Base-by-base conservation (phyloP, 2,113 vertebrate species). In the Phrynocephalus versicolor region DNA sequence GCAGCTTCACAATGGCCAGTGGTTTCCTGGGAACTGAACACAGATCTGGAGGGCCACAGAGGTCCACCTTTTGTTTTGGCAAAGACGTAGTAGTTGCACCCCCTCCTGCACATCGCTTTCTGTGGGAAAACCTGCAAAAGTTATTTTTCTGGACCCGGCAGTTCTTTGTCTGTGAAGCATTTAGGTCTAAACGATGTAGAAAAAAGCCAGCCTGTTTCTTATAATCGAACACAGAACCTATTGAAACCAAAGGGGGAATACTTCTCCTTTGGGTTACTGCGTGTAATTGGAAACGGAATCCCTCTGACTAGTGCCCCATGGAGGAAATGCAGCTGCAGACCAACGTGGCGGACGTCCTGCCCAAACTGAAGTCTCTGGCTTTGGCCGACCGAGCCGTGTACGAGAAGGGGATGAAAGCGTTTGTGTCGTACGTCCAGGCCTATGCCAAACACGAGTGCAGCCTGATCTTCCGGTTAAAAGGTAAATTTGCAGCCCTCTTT, bases 381-480 rank as follows among this genome's bases (percentile, higher is more conserved):
- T 86, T 97, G 71, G 92, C 94, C 0, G 99, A 99, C 96, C 94
- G 99, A 23, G 98, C 98, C 0, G 51, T 99, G 88, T 99, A 98
- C 37, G 98, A 99, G 82, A 97, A 97, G 55, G 97, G 98, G 81
- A 97, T 98, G 97, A 97, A 95, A 87, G 99, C 98, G 0, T 99
- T 99, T 35, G 98, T 99, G 80, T 99, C 99, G 0, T 96, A 86
- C 0, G 74, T 99, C 13, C 98, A 99, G 94, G 98, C 98, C 1
- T 99, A 99, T 0, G 97, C 96, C 86, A 99, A 99, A 87, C 99
- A 99, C 0, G 98, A 99, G 14, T 99, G 99, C 58, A 98, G 94
- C 27, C 96, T 99, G 13, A 99, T 99, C 94, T 99, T 99, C 96
- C 94, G 98, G 41, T 37, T 98, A 39, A 99, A 98, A 98, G 98